These are phyloP conservation scores for Stegostoma tigrinum DNA, from an alignment of 2,113 vertebrate genomes.

Conservation along the genomic window DNA sequence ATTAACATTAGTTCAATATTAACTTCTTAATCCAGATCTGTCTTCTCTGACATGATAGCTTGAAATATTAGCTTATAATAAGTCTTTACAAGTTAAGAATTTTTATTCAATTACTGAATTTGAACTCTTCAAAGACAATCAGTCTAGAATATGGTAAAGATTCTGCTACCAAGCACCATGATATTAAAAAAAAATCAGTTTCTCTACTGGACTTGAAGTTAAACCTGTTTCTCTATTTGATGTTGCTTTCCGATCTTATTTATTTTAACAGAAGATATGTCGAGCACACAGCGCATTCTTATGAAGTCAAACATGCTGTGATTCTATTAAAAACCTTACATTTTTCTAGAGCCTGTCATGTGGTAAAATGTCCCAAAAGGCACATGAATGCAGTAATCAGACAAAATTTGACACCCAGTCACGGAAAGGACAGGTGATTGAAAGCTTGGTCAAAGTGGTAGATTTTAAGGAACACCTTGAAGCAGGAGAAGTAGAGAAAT, in stretches of 20 bases:
- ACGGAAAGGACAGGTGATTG: neutral
- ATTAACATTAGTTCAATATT: constrained; percentile 13
- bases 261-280: neutral
- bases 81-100: constrained; percentile 5
- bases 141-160: constrained; percentile 10
- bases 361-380: neutral
- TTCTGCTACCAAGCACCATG: neutral
- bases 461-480: neutral
- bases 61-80: constrained; percentile 21
- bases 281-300: too few relatives aligned
- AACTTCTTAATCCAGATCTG: constrained; percentile 22
- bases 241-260: neutral
- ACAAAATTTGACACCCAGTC: neutral
- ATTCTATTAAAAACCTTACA: neutral
- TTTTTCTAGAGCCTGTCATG: neutral
- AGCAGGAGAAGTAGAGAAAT: neutral
- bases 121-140: constrained; percentile 29
- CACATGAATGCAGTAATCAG: neutral
- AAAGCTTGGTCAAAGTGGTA: neutral
- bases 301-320: neutral
- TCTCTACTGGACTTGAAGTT: neutral
- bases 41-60: neutral
- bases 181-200: neutral
- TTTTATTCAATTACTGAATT: constrained; percentile 20
- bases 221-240: neutral